phyloP scores from a whole-genome alignment of 2,113 vertebrate genomes.

The Eidolon helvum region DNA sequence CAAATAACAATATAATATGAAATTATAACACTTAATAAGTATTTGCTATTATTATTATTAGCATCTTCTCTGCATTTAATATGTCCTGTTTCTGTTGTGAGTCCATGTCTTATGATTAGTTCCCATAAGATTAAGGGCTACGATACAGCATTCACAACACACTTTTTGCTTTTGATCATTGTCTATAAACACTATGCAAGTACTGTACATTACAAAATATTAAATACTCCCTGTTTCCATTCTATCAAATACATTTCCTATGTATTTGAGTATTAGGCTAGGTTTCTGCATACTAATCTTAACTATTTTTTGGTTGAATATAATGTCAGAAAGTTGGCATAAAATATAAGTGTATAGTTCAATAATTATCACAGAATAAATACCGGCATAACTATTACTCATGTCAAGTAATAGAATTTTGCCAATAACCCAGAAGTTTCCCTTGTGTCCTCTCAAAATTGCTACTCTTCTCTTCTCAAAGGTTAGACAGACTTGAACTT shows the following conservation, averaged over 20 bases:
- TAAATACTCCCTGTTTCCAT: neutral
- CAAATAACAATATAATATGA: neutral
- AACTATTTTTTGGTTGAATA: neutral
- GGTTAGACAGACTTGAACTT: constrained; percentile 1
- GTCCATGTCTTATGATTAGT: neutral
- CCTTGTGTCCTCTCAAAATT: neutral
- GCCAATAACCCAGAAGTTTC: neutral
- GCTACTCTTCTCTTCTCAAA: neutral
- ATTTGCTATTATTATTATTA: neutral
- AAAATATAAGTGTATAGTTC: neutral
- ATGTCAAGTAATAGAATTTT: constrained; percentile 20
- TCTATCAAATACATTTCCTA: neutral
- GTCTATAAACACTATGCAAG: neutral
- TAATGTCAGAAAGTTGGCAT: neutral
- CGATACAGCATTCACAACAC: neutral
- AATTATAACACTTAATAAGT: neutral
- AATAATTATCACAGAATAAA: neutral
- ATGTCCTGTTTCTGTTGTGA: neutral
- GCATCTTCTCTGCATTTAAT: neutral
- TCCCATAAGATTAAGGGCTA: neutral
- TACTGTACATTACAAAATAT: neutral
- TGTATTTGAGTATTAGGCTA: neutral
- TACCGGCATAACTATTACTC: neutral
- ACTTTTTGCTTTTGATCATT: neutral
- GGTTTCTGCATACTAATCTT: neutral